Evolutionary conservation across 2,888 invertebrate species (phyloP).

Genomic region (Melanotus villosus): DNA sequence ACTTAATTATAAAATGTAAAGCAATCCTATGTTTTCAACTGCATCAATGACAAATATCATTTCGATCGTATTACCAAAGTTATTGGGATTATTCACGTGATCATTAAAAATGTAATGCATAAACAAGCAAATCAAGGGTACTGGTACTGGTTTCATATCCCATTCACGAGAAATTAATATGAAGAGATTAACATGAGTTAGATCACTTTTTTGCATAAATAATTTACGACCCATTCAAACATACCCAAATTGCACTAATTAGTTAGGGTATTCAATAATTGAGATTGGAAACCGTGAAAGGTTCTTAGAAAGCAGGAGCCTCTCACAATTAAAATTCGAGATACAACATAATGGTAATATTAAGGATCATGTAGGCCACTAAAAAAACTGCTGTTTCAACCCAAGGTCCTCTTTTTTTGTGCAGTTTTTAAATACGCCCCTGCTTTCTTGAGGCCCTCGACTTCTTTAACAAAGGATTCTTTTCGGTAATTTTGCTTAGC

Average conservation of each 20-base stretch:
- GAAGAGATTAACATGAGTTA: background rate
- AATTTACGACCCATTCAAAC: conserved; percentile 4
- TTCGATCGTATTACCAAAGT: conserved; percentile 1
- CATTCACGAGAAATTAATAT: background rate
- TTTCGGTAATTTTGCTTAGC: background rate
- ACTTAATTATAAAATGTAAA: too few relatives aligned
- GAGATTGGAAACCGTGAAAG: conserved; percentile 7
- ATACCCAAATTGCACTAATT: conserved; percentile 10
- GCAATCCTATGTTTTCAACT: too few relatives aligned
- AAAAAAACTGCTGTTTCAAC: background rate
- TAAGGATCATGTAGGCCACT: too few relatives aligned
- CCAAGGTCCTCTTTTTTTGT: background rate
- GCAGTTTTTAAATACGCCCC: background rate
- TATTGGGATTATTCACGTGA: background rate
- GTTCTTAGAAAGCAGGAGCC: background rate
- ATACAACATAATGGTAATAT: background rate
- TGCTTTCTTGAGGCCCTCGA: background rate
- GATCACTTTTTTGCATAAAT: background rate
- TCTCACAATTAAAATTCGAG: background rate
- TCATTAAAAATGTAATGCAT: too few relatives aligned
- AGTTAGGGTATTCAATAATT: conserved; percentile 7
- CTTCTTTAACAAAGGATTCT: background rate
- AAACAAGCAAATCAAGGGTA: background rate
- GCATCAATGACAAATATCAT: too few relatives aligned
- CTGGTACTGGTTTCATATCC: background rate